Evolutionary conservation across 1,140 invertebrate genomes (phyloP).

Genomic region (Latrodectus geometricus): DNA sequence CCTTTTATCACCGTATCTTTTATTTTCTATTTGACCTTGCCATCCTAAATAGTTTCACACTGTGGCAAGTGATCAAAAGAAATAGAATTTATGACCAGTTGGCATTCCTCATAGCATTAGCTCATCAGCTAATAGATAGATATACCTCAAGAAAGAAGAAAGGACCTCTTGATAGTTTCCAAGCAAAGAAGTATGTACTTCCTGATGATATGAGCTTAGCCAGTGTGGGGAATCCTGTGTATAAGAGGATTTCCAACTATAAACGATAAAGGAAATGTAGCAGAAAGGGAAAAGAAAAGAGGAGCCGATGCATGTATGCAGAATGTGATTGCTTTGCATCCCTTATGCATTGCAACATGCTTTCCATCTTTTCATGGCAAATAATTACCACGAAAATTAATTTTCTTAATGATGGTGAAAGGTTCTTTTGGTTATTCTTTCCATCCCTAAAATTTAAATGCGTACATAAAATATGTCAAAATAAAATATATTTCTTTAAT

Average conservation of each 20-base stretch:
- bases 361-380: not conserved
- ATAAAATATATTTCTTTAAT: not conserved
- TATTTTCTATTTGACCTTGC: no score
- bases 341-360: not conserved
- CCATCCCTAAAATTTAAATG: conserved; percentile 4
- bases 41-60: no score
- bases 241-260: not conserved
- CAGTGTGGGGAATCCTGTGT: conserved; percentile 2
- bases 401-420: conserved; percentile 9
- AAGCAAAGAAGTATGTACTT: not conserved
- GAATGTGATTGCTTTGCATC: conserved; percentile 5
- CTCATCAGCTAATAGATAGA: no score
- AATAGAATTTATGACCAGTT: no score
- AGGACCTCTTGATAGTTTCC: no score
- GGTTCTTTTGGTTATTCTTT: not conserved
- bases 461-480: not conserved
- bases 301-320: not conserved
- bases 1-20: no score
- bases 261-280: conserved; percentile 17
- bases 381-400: conserved; percentile 18
- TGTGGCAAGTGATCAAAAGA: no score
- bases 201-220: not conserved
- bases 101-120: no score
- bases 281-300: conserved; percentile 8
- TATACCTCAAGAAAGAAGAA: no score